Conservation (phyloP, 1,140 invertebrate genomes). For the Pectinophora gossypiella region DNA sequence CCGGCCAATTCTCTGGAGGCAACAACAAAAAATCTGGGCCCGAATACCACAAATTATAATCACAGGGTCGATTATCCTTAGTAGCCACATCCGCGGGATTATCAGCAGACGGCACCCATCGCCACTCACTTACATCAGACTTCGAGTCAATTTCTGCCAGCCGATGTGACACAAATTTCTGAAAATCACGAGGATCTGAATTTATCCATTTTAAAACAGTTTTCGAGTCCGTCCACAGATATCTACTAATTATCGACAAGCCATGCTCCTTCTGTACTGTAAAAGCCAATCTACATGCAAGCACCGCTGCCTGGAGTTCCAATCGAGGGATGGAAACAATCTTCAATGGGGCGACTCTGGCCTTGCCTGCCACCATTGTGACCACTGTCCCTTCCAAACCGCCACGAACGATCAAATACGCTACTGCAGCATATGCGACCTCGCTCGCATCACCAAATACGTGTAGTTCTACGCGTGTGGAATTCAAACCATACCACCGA, state of each 20-base stretch:
- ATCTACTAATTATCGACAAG: background rate
- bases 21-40: background rate
- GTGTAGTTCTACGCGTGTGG: background rate
- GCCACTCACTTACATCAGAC: background rate
- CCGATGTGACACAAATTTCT: background rate
- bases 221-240: background rate
- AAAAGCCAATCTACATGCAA: conserved; percentile 35
- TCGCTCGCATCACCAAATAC: background rate
- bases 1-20: background rate
- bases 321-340: conserved; percentile 47
- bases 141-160: background rate
- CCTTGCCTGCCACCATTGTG: conserved; percentile 25
- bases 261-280: background rate
- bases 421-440: background rate
- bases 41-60: background rate
- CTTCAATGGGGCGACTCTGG: conserved; percentile 46
- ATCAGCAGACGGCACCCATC: conserved; percentile 4
- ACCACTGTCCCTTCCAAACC: background rate
- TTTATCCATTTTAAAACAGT: background rate
- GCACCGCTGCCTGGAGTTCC: conserved; percentile 55
- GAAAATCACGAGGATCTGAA: background rate
- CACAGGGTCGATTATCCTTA: background rate
- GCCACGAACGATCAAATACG: background rate
- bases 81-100: conserved; percentile 11
- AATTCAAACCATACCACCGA: background rate